Evolutionary conservation across 2,888 invertebrate genomes (phyloP), one percentile per base, ranked within the genome.

Genomic region (Netelia virgata): DNA sequence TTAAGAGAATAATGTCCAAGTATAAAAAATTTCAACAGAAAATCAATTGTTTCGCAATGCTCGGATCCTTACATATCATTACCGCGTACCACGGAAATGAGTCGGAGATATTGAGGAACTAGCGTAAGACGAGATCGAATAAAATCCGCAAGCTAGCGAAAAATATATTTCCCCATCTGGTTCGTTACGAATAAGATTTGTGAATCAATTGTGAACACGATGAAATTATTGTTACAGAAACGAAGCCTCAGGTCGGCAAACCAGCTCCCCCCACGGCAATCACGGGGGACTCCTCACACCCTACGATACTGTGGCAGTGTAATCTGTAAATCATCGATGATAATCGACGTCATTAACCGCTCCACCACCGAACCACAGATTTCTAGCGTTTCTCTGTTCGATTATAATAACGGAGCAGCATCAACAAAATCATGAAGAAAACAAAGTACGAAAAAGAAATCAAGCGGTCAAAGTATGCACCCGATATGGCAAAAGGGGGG

Each of bases 301-400:
- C 97, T 98, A 98, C 97, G 97, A 98, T 97, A 98, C 98, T 97
- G 97, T 98, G 97, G 98, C 98, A 97, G 98, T 98, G 97, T 98
- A 98, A 98, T 96, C 96, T 98, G 96, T 98, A 97, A 96, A 94
- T 92, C 91, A 50, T 70, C 81, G 77, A 86, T 57, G 53, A 78
- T 61, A 16, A 82, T 41, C 47, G 64, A 66, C 82, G 79, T 75
- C 82, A 84, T 66, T 79, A 64, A 74, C 74, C 82, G 68, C 81
- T 59, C 69, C 23, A 23, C 47, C 74, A 73, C 69, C 85, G 14
- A 78, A 63, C 41, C 70, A 72, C 64, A 83, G 70, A 80, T 76
- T 82, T 77, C 84, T 76, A 64, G 50, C 14, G 6, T 79, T 68
- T 74, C 55, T 77, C 80, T 63, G 43, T 73, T 77, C 73, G 66